Evolutionary conservation across 2,888 invertebrate genomes (phyloP).

Genomic region (Cyrtodaria siliqua): DNA sequence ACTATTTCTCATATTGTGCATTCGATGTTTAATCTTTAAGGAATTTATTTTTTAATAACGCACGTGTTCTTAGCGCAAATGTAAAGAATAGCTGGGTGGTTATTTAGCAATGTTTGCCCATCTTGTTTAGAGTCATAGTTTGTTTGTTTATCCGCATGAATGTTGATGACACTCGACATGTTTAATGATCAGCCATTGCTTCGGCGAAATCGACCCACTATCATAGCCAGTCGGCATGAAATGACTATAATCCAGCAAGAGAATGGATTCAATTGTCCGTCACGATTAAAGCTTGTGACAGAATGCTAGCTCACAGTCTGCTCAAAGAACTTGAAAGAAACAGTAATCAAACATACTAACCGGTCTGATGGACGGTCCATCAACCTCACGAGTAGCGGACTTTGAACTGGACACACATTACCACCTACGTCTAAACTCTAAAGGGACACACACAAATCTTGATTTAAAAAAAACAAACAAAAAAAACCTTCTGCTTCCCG

Average conservation of each 20-base stretch:
- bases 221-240: too few species aligned
- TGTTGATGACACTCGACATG: constrained; percentile 7
- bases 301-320: constrained; percentile 27
- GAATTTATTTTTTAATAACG: constrained; percentile 47
- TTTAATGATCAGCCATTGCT: too few species aligned
- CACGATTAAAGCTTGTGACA: constrained; percentile 23
- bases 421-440: too few species aligned
- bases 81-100: constrained; percentile 3
- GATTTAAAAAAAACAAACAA: too few species aligned
- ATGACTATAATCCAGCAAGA: constrained; percentile 1
- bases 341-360: too few species aligned
- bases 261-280: constrained; percentile 33
- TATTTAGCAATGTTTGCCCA: constrained; percentile 20
- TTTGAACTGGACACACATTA: too few species aligned
- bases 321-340: constrained; percentile 18
- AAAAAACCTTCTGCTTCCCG: too few species aligned
- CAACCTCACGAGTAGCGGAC: too few species aligned
- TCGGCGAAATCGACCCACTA: too few species aligned
- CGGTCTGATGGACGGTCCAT: too few species aligned
- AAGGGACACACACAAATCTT: too few species aligned
- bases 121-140: constrained; percentile 11
- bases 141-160: constrained; percentile 37
- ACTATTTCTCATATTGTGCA: neutral
- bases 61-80: constrained; percentile 28
- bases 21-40: constrained; percentile 9